Percentiles rank a stretch among this genome's conserved stretches.
Evolutionary conservation across 2,797 vertebrate genomes (phyloP).

Genomic region (Liasis olivaceus): DNA sequence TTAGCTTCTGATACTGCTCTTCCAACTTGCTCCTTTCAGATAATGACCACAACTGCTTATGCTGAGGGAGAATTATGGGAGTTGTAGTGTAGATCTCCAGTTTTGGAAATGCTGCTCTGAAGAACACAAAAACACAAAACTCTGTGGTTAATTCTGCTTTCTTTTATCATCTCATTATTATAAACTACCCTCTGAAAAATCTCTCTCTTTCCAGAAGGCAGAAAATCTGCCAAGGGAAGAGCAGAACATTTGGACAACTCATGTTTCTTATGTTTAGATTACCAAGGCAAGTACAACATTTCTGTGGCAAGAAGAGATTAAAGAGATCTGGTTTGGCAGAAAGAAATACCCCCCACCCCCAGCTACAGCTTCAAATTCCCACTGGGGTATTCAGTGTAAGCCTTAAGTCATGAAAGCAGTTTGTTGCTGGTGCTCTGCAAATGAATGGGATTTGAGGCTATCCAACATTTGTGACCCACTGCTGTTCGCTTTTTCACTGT

Average conservation of each 20-base stretch:
- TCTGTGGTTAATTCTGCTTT: background rate
- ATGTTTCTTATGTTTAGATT: background rate
- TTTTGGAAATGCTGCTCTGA: too few species aligned
- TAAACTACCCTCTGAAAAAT: conserved; percentile 17
- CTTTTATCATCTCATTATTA: conserved; percentile 5
- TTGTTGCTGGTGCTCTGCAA: background rate
- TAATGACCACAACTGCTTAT: too few species aligned
- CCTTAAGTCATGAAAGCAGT: background rate
- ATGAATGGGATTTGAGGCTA: background rate
- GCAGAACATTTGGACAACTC: background rate
- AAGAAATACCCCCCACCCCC: background rate
- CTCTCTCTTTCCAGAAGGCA: accelerated
- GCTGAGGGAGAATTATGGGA: too few species aligned
- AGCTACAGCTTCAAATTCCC: background rate
- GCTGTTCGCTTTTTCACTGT: too few species aligned
- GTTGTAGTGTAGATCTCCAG: too few species aligned
- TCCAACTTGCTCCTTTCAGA: too few species aligned
- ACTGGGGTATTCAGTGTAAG: background rate
- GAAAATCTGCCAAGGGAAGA: background rate
- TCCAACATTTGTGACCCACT: too few species aligned
- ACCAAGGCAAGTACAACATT: background rate
- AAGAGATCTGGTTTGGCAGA: background rate
- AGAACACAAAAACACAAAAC: too few species aligned
- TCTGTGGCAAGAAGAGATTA: accelerated
- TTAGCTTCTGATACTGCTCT: background rate